Conservation (phyloP, 2,113 vertebrate genomes). For the Neolamprologus caudopunctatus region DNA sequence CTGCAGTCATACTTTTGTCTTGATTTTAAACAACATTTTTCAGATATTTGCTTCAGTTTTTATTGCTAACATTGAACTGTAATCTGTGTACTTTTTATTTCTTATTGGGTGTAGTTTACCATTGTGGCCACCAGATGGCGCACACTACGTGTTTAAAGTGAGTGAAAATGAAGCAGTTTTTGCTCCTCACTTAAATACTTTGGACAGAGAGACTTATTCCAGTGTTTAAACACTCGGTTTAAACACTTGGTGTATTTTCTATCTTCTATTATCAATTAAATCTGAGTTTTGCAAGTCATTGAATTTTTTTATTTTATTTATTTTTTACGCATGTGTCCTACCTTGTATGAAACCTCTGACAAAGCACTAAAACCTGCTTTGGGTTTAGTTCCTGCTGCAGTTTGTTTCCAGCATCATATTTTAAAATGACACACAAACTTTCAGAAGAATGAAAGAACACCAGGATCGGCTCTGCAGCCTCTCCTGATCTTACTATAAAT, state of each 20-base stretch:
- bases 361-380: neutral
- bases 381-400: neutral
- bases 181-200: accelerated
- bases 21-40: accelerated
- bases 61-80: neutral
- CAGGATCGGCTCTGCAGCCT: accelerated
- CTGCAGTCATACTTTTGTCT: neutral
- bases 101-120: neutral
- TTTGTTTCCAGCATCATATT: neutral
- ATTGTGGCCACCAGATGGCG: accelerated
- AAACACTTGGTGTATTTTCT: neutral
- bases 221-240: accelerated
- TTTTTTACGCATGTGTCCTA: accelerated
- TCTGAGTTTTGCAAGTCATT: accelerated
- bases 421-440: neutral
- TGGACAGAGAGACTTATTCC: neutral
- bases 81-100: neutral
- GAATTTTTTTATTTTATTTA: accelerated
- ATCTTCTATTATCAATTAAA: accelerated
- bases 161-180: accelerated
- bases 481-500: accelerated
- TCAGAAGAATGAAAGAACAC: neutral
- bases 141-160: neutral
- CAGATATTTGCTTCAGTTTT: neutral
- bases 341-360: accelerated